Evolutionary conservation across 2,888 invertebrate genomes (phyloP).

Genomic region (Helleia helle): DNA sequence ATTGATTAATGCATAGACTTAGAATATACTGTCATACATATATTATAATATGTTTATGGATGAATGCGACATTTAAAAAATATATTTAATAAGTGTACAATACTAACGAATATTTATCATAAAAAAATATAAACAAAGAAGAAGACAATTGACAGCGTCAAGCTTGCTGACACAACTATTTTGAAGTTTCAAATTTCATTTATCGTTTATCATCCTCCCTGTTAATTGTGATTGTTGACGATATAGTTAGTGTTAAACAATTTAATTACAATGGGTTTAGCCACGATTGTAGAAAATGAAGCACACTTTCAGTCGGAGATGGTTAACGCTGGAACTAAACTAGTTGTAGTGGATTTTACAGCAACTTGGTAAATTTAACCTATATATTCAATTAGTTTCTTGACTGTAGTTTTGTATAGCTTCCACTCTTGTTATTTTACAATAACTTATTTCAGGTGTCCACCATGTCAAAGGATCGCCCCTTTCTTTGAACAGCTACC

Average conservation of each 20-base stretch:
- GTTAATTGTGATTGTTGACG: conserved; percentile 10
- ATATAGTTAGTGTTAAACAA: conserved; percentile 2
- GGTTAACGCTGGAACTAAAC: conserved; percentile 86
- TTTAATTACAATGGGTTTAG: conserved; percentile 63
- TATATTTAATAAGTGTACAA: too few species aligned
- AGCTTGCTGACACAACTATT: conserved; percentile 26
- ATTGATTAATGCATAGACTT: too few species aligned
- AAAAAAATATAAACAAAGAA: not conserved
- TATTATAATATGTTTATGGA: too few species aligned
- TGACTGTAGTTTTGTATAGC: too few species aligned
- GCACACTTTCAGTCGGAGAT: conserved; percentile 89
- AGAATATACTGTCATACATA: too few species aligned
- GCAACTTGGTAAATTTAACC: conserved; percentile 86
- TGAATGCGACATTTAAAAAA: too few species aligned
- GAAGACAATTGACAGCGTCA: not conserved
- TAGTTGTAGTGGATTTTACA: conserved; percentile 96
- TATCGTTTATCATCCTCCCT: conserved; percentile 31
- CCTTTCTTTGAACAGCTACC: conserved; percentile 94
- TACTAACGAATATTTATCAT: too few species aligned
- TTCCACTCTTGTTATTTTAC: too few species aligned
- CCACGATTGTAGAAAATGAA: conserved; percentile 81
- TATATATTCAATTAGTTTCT: conserved; percentile 22
- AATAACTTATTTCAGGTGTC: conserved; percentile 92
- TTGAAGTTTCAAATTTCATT: conserved; percentile 28
- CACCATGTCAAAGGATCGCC: conserved; percentile 95